Base-by-base conservation (phyloP, 2,888 invertebrate genomes). In the Holacanthella duospinosa region DNA sequence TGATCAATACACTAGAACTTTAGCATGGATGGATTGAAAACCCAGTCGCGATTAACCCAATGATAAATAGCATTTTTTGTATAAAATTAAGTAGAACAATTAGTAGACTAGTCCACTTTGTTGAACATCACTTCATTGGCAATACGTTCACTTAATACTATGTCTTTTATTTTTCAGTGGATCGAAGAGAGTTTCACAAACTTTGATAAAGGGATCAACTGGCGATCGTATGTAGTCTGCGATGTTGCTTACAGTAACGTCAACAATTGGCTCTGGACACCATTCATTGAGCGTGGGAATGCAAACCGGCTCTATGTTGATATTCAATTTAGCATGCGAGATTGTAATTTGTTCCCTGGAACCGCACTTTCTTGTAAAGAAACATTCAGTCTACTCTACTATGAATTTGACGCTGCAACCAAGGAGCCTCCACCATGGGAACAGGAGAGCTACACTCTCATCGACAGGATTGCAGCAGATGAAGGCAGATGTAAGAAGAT, bases 221-320 rank as follows among this genome's bases (percentile, higher is more conserved):
- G 93, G 92, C 83, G 94, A 68, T 93, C 93, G 64, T 94, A 93
- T 79, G 93, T 94, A 59, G 95, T 95, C 19, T 97, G 96, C 78
- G 94, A 95, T 78, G 93, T 96, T 65, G 92, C 91, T 29, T 91
- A 93, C 79, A 86, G 88, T 78, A 90, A 91, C 78, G 94, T 94
- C 66, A 93, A 95, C 82, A 96, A 96, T 80, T 97, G 96, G 96
- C 83, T 96, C 63, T 93, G 96, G 89, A 94, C 93, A 62, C 95
- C 96, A 28, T 95, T 93, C 80, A 91, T 97, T 74, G 90, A 92
- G 75, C 84, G 94, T 58, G 86, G 90, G 55, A 88, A 89, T 67
- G 95, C 95, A 24, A 93, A 94, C 78, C 85, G 95, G 70, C 87
- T 97, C 76, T 94, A 93, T 80, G 91, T 97, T 77, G 94, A 97